phyloP scores from a whole-genome alignment of 1,140 invertebrate species.

The Bemisia tabaci region DNA sequence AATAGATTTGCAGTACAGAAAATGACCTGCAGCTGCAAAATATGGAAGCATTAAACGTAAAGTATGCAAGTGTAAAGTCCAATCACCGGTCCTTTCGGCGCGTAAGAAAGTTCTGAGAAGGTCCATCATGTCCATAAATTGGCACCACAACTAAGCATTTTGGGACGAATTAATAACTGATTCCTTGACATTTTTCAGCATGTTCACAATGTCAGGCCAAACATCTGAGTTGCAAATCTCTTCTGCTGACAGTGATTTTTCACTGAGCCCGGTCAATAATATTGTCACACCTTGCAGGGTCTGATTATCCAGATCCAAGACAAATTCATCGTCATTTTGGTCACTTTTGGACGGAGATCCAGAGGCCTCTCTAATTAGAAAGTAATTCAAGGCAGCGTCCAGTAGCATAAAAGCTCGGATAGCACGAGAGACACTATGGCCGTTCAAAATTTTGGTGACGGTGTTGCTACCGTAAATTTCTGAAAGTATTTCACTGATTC shows the following conservation, averaged over 20 bases:
- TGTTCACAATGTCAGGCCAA: neutral
- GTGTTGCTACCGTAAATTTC: conserved; percentile 27
- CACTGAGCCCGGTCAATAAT: conserved; percentile 25
- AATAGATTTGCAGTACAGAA: conserved; percentile 8
- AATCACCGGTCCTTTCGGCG: conserved; percentile 27
- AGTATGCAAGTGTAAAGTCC: conserved; percentile 25
- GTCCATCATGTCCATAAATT: conserved; percentile 32
- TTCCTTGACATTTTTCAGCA: neutral
- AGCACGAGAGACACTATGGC: conserved; percentile 26
- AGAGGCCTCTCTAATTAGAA: neutral
- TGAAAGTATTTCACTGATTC: conserved; percentile 20
- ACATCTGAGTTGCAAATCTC: neutral
- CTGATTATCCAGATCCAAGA: conserved; percentile 14
- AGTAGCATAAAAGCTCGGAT: conserved; percentile 28
- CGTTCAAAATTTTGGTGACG: conserved; percentile 30
- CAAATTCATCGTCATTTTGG: neutral
- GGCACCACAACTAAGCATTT: conserved; percentile 31
- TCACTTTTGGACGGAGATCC: neutral
- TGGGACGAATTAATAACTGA: conserved; percentile 24
- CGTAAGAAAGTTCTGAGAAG: conserved; percentile 29
- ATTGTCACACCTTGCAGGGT: conserved; percentile 17
- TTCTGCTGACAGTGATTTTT: conserved; percentile 23
- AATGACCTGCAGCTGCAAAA: conserved; percentile 30
- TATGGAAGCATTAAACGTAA: conserved; percentile 30
- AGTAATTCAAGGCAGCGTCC: conserved; percentile 21